These are phyloP conservation scores for Todiramphus saurophagus DNA, from an alignment of 2,113 vertebrate species.

Conservation along the genomic window DNA sequence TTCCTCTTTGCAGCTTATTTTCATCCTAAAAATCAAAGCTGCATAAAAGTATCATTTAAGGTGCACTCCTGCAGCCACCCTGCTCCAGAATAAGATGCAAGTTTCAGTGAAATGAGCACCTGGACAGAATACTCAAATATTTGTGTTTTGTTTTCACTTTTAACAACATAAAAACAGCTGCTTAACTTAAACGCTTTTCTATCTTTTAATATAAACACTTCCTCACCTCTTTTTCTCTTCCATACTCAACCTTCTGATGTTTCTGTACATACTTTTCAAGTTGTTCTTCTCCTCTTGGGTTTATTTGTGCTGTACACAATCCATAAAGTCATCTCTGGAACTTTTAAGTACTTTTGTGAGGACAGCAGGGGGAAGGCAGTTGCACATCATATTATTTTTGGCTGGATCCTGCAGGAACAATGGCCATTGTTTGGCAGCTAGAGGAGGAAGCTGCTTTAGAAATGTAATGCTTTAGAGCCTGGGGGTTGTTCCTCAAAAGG, in stretches of 20 bases:
- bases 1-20: not conserved
- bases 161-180: not conserved
- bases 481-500: not conserved
- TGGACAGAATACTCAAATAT: not conserved
- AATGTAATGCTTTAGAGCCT: not conserved
- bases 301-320: not conserved
- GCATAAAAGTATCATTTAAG: not conserved
- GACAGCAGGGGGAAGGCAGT: constrained; percentile 11
- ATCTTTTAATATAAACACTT: not conserved
- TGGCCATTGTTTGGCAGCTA: constrained; percentile 34
- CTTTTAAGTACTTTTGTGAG: not conserved
- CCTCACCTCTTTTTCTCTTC: not conserved
- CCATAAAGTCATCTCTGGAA: constrained; percentile 26
- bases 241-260: not conserved
- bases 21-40: not conserved
- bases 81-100: not conserved
- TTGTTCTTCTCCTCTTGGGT: not conserved
- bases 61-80: not conserved
- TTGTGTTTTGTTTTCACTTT: not conserved
- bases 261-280: not conserved
- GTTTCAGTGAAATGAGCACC: not conserved
- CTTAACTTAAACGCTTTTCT: not conserved
- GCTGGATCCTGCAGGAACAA: constrained; percentile 15
- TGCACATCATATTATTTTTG: constrained; percentile 17
- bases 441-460: not conserved